Conservation (phyloP, 2,888 invertebrate genomes). For the Steromphala cineraria region DNA sequence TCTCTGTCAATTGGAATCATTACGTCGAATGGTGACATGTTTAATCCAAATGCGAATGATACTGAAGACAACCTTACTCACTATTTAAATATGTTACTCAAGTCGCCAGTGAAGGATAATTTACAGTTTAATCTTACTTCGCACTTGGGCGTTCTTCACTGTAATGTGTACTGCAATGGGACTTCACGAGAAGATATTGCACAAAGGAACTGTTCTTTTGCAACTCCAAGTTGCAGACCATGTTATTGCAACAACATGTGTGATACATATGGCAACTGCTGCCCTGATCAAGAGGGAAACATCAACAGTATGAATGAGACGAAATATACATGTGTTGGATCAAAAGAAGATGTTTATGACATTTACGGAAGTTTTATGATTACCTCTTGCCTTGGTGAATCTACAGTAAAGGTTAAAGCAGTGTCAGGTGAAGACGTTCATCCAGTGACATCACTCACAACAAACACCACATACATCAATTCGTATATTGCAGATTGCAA, state of each 20-base stretch:
- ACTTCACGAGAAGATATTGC: not conserved
- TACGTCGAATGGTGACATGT: too few species aligned
- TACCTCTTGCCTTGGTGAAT: not conserved
- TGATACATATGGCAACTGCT: conserved; percentile 21
- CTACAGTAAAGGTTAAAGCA: too few species aligned
- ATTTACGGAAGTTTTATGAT: not conserved
- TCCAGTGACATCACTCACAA: not conserved
- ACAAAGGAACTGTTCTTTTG: not conserved
- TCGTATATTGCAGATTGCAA: conserved; percentile 14
- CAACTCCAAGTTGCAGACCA: not conserved
- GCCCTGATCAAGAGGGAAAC: conserved; percentile 4
- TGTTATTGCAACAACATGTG: conserved; percentile 15
- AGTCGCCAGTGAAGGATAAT: too few species aligned
- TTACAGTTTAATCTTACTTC: not conserved
- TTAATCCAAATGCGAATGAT: too few species aligned
- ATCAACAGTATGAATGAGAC: not conserved
- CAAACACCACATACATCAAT: conserved; percentile 14
- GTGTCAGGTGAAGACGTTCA: not conserved
- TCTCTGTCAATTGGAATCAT: too few species aligned
- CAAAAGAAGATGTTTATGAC: not conserved
- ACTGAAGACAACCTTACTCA: too few species aligned
- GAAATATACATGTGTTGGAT: not conserved
- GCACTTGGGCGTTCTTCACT: not conserved
- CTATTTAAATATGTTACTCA: too few species aligned
- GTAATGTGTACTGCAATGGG: not conserved